phyloP scores from a whole-genome alignment of 1,140 invertebrate genomes.

The Ostrea edulis region DNA sequence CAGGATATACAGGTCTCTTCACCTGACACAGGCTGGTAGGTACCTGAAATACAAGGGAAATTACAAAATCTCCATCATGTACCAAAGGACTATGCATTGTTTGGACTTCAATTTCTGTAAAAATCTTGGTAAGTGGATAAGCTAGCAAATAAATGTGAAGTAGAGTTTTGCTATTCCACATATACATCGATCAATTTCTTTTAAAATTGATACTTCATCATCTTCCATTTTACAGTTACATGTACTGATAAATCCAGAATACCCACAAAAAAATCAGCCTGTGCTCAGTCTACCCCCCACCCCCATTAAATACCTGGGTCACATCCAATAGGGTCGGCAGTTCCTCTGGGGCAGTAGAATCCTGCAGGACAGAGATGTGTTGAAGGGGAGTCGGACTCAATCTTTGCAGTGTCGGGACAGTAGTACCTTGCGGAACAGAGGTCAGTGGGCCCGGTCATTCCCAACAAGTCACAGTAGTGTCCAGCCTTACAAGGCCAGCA shows the following conservation, averaged over 20 bases:
- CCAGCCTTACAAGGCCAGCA: conserved; percentile 73
- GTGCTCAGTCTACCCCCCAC: background rate
- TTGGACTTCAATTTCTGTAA: too few species aligned
- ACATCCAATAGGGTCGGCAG: conserved; percentile 68
- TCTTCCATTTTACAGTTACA: background rate
- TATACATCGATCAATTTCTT: background rate
- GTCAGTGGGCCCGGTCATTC: conserved; percentile 62
- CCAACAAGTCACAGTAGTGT: conserved; percentile 68
- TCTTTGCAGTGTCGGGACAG: conserved; percentile 74
- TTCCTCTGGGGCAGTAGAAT: conserved; percentile 75
- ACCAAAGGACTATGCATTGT: too few species aligned
- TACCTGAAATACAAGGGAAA: conserved; percentile 59
- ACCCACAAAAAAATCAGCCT: background rate
- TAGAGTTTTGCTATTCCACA: background rate
- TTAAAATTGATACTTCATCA: background rate
- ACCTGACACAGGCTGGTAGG: conserved; percentile 69
- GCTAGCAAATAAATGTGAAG: background rate
- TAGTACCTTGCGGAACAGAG: conserved; percentile 74
- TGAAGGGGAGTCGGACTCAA: conserved; percentile 61
- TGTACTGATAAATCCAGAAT: background rate
- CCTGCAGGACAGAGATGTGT: conserved; percentile 69
- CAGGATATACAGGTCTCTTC: conserved; percentile 65
- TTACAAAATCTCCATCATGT: background rate
- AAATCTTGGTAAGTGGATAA: too few species aligned
- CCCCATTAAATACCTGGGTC: conserved; percentile 72